A percentile compares a stretch with the other conserved stretches of the same genome.
Conservation (phyloP, 2,797 vertebrate genomes). For the Pagetopsis macropterus region DNA sequence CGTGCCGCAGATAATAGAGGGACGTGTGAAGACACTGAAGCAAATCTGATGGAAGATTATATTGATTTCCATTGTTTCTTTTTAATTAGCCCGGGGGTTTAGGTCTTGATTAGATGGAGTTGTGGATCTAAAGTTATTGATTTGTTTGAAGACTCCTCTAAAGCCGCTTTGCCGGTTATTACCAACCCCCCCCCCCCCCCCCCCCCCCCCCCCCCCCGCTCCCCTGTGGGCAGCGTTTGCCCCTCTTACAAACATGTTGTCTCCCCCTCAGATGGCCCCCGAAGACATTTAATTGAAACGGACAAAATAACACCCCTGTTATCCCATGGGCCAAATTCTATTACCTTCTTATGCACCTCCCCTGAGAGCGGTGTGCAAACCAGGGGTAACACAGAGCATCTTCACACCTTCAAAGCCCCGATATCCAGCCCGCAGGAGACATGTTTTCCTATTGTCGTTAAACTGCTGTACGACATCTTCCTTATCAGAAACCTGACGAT, state of each 20-base stretch:
- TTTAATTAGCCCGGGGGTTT: conserved; percentile 68
- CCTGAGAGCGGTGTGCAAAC: conserved; percentile 51
- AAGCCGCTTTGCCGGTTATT: conserved; percentile 71
- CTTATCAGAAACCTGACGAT: conserved; percentile 45
- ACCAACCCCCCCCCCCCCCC: background rate
- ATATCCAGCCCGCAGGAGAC: conserved; percentile 12
- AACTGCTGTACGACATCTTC: conserved; percentile 41
- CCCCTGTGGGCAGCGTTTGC: conserved; percentile 62
- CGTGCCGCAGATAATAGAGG: conserved; percentile 38
- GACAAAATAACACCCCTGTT: conserved; percentile 79
- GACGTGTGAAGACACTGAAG: conserved; percentile 43
- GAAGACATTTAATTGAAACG: conserved; percentile 79
- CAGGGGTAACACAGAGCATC: conserved; percentile 40
- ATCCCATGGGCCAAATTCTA: conserved; percentile 75
- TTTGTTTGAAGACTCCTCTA: conserved; percentile 63
- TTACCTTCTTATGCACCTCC: conserved; percentile 70
- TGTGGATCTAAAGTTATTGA: conserved; percentile 74
- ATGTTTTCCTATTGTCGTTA: conserved; percentile 29
- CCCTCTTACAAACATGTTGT: conserved; percentile 58
- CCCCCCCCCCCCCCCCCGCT: background rate
- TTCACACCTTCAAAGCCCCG: conserved; percentile 56
- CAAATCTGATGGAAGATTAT: conserved; percentile 56
- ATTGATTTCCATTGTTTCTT: conserved; percentile 73
- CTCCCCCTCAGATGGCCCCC: conserved; percentile 49
- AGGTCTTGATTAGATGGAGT: conserved; percentile 66